Base-by-base conservation (phyloP, 2,797 vertebrate species). In the Pseudochirops corinnae region DNA sequence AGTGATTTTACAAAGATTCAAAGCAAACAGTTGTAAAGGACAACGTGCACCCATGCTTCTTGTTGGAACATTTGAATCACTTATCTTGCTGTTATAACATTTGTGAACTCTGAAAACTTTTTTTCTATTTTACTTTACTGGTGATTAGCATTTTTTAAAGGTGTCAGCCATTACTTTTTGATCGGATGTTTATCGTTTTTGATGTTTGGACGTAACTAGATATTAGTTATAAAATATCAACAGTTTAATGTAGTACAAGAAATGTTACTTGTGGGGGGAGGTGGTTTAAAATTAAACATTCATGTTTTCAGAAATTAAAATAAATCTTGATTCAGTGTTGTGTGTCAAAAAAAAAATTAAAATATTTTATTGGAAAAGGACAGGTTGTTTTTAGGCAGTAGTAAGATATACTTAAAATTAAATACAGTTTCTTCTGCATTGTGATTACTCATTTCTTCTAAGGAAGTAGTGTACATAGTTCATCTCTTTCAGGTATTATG, bases 261-360 rank as follows among this genome's bases (percentile, higher is more conserved):
- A 91, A 82, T 94, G 56, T 55, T 3, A 90, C 11, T 50, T 87
- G 74, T n/a, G 2, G 7, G 0, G 87, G 46, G 13, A 16, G 87
- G 56, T 93, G 82, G 56, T 93, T 57, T 28, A 13, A 56, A 74
- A 24, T 92, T 94, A 53, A 93, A 28, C 93, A 53, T 57, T 26
- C 91, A 28, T 94, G 53, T 90, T 94, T 97, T 92, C 62, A 97
- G 91, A 31, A 39, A 91, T 95, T 96, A 90, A 93, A 97, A 96
- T 97, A 96, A 96, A 96, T 74, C 16, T 95, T 93, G 29, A 91
- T 31, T 91, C 46, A 92, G 18, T 60, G 50, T 67, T 93, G 39
- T 9, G 13, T 94, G 33, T 74, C 6, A 16, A n/a, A n/a, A n/a
- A n/a, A n/a, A n/a, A n/a, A n/a, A n/a, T n/a, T n/a, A n/a, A n/a